Percentiles rank a stretch among this genome's conserved stretches.
These are phyloP conservation scores for Hetaerina americana DNA, from an alignment of 1,140 invertebrate species.

Conservation along the genomic window DNA sequence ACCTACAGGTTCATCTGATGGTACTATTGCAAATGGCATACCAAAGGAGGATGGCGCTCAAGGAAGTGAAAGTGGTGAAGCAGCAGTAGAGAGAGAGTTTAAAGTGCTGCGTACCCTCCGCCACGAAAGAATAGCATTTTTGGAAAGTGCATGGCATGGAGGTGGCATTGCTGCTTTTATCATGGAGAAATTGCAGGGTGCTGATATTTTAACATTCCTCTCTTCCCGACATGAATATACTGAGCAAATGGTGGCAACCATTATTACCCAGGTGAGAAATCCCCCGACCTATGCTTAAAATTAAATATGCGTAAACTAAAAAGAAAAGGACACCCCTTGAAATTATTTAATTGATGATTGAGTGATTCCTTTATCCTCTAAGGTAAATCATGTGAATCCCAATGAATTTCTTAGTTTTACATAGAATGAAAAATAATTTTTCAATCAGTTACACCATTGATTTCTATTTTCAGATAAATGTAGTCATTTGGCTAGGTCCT, in stretches of 20 bases:
- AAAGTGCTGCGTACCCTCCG: slow-evolving; percentile 63
- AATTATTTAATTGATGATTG: too few relatives aligned
- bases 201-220: slow-evolving; percentile 81
- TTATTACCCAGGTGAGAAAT: slow-evolving; percentile 53
- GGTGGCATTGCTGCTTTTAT: slow-evolving; percentile 50
- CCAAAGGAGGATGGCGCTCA: neutral
- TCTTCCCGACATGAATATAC: slow-evolving; percentile 74
- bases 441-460: too few relatives aligned
- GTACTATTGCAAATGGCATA: neutral
- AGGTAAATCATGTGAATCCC: too few relatives aligned
- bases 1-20: slow-evolving; percentile 25
- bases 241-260: slow-evolving; percentile 76
- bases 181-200: slow-evolving; percentile 77
- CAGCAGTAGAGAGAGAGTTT: slow-evolving; percentile 60
- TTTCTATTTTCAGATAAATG: too few relatives aligned
- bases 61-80: slow-evolving; percentile 9
- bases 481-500: too few relatives aligned
- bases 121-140: slow-evolving; percentile 65
- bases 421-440: too few relatives aligned
- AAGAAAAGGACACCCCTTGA: too few relatives aligned
- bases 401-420: too few relatives aligned
- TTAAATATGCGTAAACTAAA: neutral
- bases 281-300: neutral
- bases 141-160: slow-evolving; percentile 29
- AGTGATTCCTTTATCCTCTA: too few relatives aligned